phyloP scores from a whole-genome alignment of 2,797 vertebrate genomes.

The Bradypodion pumilum region DNA sequence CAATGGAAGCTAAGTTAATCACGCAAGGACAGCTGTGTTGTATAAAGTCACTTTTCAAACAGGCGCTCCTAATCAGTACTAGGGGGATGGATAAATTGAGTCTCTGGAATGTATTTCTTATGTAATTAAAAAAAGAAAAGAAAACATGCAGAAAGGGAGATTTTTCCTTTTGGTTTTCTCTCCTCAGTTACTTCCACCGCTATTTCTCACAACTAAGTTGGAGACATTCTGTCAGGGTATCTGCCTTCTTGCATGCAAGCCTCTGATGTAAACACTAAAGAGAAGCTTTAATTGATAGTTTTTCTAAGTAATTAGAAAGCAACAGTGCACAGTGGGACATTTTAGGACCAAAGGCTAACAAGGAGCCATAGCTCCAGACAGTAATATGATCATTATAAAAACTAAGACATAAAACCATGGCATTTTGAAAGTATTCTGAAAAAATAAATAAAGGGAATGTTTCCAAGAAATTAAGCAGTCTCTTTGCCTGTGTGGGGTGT shows the following conservation, averaged over 20 bases:
- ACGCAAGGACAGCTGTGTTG: not conserved
- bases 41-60: not conserved
- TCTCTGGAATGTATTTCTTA: slow-evolving; percentile 22
- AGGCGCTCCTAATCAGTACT: slow-evolving; percentile 39
- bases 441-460: not conserved
- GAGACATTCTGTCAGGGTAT: slow-evolving; percentile 48
- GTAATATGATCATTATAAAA: slow-evolving; percentile 64
- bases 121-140: not conserved
- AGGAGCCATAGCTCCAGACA: slow-evolving; percentile 58
- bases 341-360: slow-evolving; percentile 68
- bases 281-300: slow-evolving; percentile 66
- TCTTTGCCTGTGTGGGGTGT: slow-evolving; percentile 24
- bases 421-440: slow-evolving; percentile 56
- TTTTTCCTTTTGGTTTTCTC: slow-evolving; percentile 45
- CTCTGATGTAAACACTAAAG: slow-evolving; percentile 62
- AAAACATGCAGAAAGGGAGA: slow-evolving; percentile 30
- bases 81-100: slow-evolving; percentile 8
- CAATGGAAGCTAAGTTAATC: too few species aligned
- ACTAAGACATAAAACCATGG: slow-evolving; percentile 51
- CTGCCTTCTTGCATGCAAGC: slow-evolving; percentile 42
- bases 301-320: slow-evolving; percentile 71
- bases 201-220: slow-evolving; percentile 42
- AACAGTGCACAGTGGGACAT: slow-evolving; percentile 59
- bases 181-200: slow-evolving; percentile 56
- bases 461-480: slow-evolving; percentile 38